Evolutionary conservation across 2,797 vertebrate species (phyloP).

Genomic region (Halcyon smyrnensis): DNA sequence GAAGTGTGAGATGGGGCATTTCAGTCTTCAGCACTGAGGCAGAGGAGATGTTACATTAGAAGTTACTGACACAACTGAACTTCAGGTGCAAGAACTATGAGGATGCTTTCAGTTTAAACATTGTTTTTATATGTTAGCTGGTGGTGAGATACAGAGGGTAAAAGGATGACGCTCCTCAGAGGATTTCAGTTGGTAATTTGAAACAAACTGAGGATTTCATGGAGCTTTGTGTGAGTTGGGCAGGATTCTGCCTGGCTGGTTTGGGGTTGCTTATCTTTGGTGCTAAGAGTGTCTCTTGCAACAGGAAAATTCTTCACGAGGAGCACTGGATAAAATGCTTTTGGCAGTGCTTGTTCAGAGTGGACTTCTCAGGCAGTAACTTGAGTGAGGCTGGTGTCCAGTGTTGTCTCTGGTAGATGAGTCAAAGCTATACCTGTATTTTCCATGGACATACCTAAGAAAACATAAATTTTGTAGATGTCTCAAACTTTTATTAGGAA

Average conservation of each 20-base stretch:
- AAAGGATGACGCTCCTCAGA: neutral
- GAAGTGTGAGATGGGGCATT: neutral
- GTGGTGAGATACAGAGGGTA: neutral
- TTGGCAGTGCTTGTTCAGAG: neutral
- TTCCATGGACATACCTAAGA: neutral
- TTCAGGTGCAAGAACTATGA: neutral
- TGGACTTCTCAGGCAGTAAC: neutral
- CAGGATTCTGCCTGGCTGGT: neutral
- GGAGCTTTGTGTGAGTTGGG: accelerated
- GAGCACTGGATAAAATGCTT: neutral
- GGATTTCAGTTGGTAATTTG: neutral
- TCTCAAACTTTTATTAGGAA: neutral
- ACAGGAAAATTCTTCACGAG: neutral
- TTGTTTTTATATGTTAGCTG: neutral
- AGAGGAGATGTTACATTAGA: neutral
- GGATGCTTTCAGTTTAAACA: neutral
- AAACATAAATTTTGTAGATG: neutral
- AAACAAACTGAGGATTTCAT: neutral
- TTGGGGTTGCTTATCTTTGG: neutral
- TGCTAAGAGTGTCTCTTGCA: neutral
- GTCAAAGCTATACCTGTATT: neutral
- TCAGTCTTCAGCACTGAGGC: neutral
- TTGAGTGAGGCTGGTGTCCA: neutral
- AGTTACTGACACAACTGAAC: neutral
- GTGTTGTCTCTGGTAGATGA: neutral